phyloP scores from a whole-genome alignment of 2,888 invertebrate species.

The Chromoteleia sp. region DNA sequence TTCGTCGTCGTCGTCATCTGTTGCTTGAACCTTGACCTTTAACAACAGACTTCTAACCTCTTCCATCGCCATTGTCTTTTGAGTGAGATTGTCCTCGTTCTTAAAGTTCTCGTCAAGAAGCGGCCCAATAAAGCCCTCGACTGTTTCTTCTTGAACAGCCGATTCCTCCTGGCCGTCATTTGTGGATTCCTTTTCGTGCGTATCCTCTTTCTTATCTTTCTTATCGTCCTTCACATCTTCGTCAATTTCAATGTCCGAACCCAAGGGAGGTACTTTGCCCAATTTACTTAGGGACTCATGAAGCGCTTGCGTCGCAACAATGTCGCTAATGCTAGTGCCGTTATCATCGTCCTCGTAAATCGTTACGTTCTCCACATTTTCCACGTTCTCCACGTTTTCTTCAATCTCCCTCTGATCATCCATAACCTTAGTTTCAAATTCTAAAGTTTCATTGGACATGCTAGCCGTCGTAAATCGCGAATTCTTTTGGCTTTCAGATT shows the following conservation, averaged over 20 bases:
- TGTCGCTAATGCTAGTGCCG: conserved; percentile 83
- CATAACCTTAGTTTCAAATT: conserved; percentile 73
- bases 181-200: conserved; percentile 1
- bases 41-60: conserved; percentile 82
- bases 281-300: conserved; percentile 83
- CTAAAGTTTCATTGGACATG: conserved; percentile 76
- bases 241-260: conserved; percentile 73
- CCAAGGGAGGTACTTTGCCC: conserved; percentile 79
- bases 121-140: conserved; percentile 83
- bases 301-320: conserved; percentile 83
- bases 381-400: conserved; percentile 71
- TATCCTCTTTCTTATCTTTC: conserved; percentile 30
- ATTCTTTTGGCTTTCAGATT: conserved; percentile 74
- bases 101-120: conserved; percentile 83
- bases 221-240: conserved; percentile 71
- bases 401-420: conserved; percentile 71
- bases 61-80: conserved; percentile 82
- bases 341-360: conserved; percentile 82
- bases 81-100: conserved; percentile 81
- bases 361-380: conserved; percentile 74
- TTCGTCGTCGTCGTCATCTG: conserved; percentile 89
- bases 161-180: conserved; percentile 54
- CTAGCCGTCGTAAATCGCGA: conserved; percentile 82
- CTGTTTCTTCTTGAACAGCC: conserved; percentile 78
- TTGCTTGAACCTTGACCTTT: conserved; percentile 81